Conservation (phyloP, 2,888 invertebrate species). For the Clunio marinus region DNA sequence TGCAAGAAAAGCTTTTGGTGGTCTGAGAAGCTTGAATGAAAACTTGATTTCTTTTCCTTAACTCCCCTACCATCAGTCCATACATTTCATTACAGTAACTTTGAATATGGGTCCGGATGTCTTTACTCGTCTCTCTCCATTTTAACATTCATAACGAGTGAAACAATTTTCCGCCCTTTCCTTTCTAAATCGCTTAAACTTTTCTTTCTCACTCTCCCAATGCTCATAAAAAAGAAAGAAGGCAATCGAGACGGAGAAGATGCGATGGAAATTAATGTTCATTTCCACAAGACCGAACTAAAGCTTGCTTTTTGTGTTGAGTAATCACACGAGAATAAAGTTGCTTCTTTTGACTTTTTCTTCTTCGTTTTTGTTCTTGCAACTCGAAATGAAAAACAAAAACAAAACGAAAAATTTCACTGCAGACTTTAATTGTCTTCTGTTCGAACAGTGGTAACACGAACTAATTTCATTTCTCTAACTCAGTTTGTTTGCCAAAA, state of each 20-base stretch:
- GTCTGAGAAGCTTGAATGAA: no score
- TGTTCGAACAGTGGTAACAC: constrained; percentile 1
- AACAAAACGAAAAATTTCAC: background rate
- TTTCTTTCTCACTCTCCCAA: no score
- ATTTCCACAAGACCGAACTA: constrained; percentile 18
- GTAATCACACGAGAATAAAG: no score
- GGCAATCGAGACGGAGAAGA: background rate
- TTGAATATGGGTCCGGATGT: constrained; percentile 3
- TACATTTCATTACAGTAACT: background rate
- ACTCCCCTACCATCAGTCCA: constrained; percentile 3
- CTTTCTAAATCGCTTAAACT: background rate
- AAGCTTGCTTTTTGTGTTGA: background rate
- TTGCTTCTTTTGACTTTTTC: no score
- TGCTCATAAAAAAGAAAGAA: background rate
- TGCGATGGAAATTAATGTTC: constrained; percentile 8
- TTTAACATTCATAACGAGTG: constrained; percentile 15
- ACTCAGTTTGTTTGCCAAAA: no score
- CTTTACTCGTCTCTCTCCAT: background rate
- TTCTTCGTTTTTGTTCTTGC: no score
- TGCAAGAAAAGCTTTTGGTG: background rate
- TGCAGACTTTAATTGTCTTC: background rate
- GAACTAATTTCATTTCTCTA: constrained; percentile 10
- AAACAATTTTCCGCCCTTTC: background rate
- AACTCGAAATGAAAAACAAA: no score
- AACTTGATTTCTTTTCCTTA: no score